Evolutionary conservation across 2,888 invertebrate genomes (phyloP).

Genomic region (Rotaria sp.): DNA sequence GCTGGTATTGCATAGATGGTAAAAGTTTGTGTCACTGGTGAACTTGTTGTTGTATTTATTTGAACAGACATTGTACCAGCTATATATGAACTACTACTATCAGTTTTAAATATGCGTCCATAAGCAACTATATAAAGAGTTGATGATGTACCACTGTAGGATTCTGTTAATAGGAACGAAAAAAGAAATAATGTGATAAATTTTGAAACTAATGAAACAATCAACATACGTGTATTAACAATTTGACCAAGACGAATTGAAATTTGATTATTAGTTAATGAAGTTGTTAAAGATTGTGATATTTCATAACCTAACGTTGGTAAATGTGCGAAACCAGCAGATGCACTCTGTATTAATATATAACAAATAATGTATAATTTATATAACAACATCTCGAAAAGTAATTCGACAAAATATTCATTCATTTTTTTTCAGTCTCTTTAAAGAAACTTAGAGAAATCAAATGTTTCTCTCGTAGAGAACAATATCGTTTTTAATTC

Average conservation of each 20-base stretch:
- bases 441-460: too few species aligned
- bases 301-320: slow-evolving; percentile 12
- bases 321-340: not conserved
- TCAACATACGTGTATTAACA: not conserved
- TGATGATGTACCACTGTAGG: not conserved
- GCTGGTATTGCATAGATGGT: not conserved
- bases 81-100: not conserved
- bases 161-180: not conserved
- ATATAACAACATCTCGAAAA: too few species aligned
- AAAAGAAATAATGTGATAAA: not conserved
- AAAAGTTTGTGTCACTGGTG: not conserved
- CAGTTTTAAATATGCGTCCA: slow-evolving; percentile 15
- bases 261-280: not conserved
- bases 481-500: too few species aligned
- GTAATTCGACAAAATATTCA: too few species aligned
- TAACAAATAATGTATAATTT: not conserved
- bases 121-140: not conserved
- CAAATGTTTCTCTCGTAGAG: too few species aligned
- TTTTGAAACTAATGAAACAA: not conserved
- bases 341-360: not conserved
- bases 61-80: not conserved
- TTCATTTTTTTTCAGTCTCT: too few species aligned
- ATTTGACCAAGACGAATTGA: not conserved
- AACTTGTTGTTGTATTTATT: not conserved
- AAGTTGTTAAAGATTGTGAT: not conserved